A percentile compares a stretch with the other conserved stretches of the same genome.
phyloP scores from a whole-genome alignment of 1,140 invertebrate genomes.

The Epicauta chinensis region DNA sequence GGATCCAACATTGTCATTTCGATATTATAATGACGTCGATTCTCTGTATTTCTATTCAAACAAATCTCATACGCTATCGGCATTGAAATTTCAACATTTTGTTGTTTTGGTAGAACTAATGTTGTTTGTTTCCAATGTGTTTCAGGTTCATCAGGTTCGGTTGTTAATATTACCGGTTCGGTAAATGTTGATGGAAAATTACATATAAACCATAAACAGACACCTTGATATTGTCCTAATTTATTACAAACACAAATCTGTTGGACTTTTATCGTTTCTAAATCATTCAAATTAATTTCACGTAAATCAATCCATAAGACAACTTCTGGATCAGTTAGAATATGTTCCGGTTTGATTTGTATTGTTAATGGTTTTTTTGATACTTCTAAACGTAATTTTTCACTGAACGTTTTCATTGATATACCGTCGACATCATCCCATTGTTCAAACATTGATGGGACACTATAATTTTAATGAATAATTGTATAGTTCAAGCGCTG shows the following conservation, averaged over 20 bases:
- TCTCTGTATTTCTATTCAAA: constrained; percentile 48
- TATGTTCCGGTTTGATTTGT: constrained; percentile 45
- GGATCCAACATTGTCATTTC: constrained; percentile 64
- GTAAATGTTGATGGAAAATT: constrained; percentile 42
- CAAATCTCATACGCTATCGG: constrained; percentile 62
- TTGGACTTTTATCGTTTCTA: constrained; percentile 44
- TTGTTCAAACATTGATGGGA: constrained; percentile 56
- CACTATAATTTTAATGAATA: constrained; percentile 40
- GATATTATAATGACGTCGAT: constrained; percentile 58
- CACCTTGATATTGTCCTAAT: constrained; percentile 62
- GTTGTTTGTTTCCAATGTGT: constrained; percentile 99
- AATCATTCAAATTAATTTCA: constrained; percentile 46
- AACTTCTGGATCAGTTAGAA: constrained; percentile 49
- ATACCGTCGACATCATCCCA: constrained; percentile 54
- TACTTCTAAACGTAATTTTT: constrained; percentile 44
- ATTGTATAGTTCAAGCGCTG: too few relatives aligned
- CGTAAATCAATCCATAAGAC: constrained; percentile 54
- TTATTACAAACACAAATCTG: constrained; percentile 48
- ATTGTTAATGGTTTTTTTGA: constrained; percentile 45
- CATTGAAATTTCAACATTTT: constrained; percentile 49
- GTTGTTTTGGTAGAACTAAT: constrained; percentile 59
- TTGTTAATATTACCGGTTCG: constrained; percentile 57
- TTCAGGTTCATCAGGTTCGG: constrained; percentile 62
- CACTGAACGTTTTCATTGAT: constrained; percentile 50
- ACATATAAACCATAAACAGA: constrained; percentile 63